Base-by-base conservation (phyloP, 2,797 vertebrate species). In the Tenualosa ilisha region DNA sequence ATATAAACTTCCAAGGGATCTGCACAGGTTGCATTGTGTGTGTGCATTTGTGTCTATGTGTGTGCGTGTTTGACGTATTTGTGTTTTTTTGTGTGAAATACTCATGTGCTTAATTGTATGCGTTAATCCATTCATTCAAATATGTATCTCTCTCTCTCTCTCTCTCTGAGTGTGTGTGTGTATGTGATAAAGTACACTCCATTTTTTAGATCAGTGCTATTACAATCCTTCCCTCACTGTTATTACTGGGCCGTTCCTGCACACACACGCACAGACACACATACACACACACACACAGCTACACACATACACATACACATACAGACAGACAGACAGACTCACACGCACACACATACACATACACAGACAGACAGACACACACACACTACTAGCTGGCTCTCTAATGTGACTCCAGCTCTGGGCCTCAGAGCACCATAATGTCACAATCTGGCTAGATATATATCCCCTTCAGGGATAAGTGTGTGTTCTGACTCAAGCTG, bases 161-260 rank as follows among this genome's bases (percentile, higher is more conserved):
- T 65, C 75, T 84, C 43, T 81, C 54, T 87, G 82, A 81, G 84
- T 81, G 61, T 65, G 63, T 65, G 63, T 65, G 63, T 86, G 86
- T 89, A 84, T 81, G 51, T 68, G 87, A 86, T 82, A 79, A 83
- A 54, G 24, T 50, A 7, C 46, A 46, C 3, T 46, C 46, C 46
- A 31, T 31, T 31, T 31, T 31, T 31, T 31, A 31, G 31, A 31
- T 31, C 0, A 31, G 31, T 31, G 31, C 31, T 31, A 31, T 31
- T 31, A 31, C 4, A 81, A 50, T 50, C 49, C 49, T 50, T 51
- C 50, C 50, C 51, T 11, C 51, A 53, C 12, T 53, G 51, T 53
- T 53, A 53, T 53, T 12, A 53, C 12, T 15, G 51, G 12, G 51
- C 12, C 3, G 13, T 13, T 53, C 13, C 12, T 53, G 46, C 4